Conservation (phyloP, 2,888 invertebrate species). For the Nematopogon swammerdamellus region DNA sequence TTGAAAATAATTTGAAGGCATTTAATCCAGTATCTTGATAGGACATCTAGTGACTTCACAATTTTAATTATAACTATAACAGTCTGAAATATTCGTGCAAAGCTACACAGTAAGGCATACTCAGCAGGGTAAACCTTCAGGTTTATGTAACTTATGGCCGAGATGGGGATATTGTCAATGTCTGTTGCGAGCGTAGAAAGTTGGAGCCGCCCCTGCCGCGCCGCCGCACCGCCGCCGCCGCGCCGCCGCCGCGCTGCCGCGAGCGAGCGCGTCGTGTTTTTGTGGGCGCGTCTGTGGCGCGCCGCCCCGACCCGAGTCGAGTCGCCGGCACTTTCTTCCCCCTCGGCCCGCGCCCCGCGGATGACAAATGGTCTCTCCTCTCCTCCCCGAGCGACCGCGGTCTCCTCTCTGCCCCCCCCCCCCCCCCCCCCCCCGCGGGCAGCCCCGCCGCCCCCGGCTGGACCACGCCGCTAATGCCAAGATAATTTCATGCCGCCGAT, state of each 20-base stretch:
- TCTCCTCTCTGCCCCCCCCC: slow-evolving; percentile 30
- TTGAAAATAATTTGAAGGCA: no score
- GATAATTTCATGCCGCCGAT: slow-evolving; percentile 38
- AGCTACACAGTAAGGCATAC: no score
- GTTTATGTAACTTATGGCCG: no score
- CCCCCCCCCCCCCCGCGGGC: no score
- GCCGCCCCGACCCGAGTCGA: slow-evolving; percentile 26
- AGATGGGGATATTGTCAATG: not conserved
- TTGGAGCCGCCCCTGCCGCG: slow-evolving; percentile 1
- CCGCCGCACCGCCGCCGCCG: no score
- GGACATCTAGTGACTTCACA: no score
- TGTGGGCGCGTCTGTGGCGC: slow-evolving; percentile 48
- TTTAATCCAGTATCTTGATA: no score
- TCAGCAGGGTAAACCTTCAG: no score
- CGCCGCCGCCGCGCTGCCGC: not conserved
- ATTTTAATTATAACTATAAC: no score
- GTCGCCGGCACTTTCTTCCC: slow-evolving; percentile 17
- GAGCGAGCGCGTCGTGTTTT: slow-evolving; percentile 36
- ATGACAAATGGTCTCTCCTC: slow-evolving; percentile 45
- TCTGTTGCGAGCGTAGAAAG: slow-evolving; percentile 1
- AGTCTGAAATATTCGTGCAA: no score
- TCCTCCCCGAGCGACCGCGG: slow-evolving; percentile 37
- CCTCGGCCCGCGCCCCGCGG: slow-evolving; percentile 29
- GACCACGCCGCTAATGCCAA: slow-evolving; percentile 37
- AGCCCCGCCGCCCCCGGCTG: no score